phyloP scores from a whole-genome alignment of 2,888 invertebrate genomes.

The Drosophila niveifrons region DNA sequence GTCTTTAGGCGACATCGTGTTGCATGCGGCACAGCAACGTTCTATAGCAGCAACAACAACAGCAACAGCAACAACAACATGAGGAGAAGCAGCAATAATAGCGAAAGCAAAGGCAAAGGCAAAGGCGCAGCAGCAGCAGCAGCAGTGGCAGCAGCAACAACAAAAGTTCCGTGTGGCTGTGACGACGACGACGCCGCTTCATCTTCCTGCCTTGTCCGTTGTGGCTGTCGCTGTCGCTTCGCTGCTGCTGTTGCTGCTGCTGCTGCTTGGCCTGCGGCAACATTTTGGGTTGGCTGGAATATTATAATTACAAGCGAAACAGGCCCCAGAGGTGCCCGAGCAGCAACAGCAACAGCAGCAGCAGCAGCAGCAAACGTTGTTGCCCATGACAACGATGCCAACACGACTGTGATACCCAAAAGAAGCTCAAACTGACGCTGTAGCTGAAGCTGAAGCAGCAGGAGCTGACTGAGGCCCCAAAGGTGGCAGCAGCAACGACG shows the following conservation, averaged over 20 bases:
- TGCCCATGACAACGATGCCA: constrained; percentile 57
- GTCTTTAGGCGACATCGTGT: constrained; percentile 71
- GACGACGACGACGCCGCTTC: constrained; percentile 58
- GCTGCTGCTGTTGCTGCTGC: constrained; percentile 53
- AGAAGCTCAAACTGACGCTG: constrained; percentile 50
- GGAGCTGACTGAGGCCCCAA: constrained; percentile 52
- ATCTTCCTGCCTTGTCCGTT: constrained; percentile 65
- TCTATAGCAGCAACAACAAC: constrained; percentile 41
- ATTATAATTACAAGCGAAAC: constrained; percentile 81
- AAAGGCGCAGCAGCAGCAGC: constrained; percentile 22
- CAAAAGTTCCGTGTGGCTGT: constrained; percentile 67
- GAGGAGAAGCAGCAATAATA: constrained; percentile 26
- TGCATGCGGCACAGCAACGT: constrained; percentile 72
- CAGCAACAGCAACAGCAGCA: constrained; percentile 24
- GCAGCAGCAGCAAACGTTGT: constrained; percentile 40
- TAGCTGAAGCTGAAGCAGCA: constrained; percentile 8
- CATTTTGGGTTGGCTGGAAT: constrained; percentile 80
- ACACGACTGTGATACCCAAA: constrained; percentile 67
- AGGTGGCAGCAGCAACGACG: constrained; percentile 53
- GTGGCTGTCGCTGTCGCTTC: constrained; percentile 37
- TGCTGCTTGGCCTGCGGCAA: constrained; percentile 56
- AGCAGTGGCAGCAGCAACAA: constrained; percentile 35
- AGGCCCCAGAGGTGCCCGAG: constrained; percentile 72
- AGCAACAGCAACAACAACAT: constrained; percentile 28
- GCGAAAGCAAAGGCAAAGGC: constrained; percentile 30